Evolutionary conservation across 2,113 vertebrate genomes (phyloP).

Genomic region (Scophthalmus maximus): DNA sequence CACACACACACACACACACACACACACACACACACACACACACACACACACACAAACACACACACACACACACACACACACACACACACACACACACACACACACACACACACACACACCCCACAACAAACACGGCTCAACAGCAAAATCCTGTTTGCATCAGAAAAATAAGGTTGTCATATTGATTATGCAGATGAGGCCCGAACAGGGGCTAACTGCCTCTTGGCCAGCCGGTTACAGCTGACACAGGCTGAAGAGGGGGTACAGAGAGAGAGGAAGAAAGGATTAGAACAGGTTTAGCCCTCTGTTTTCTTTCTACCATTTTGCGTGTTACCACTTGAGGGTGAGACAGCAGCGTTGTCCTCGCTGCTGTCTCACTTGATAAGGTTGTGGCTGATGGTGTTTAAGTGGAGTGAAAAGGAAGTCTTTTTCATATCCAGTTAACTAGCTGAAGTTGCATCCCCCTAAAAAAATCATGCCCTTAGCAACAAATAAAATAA

Average conservation of each 20-base stretch:
- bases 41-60: constrained; percentile 79
- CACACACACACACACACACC: constrained; percentile 50
- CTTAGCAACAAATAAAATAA: not conserved
- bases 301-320: constrained; percentile 56
- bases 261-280: constrained; percentile 70
- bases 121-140: constrained; percentile 87
- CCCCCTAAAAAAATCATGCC: not conserved
- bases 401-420: not conserved
- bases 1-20: constrained; percentile 15
- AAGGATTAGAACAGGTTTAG: constrained; percentile 75
- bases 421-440: not conserved
- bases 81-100: constrained; percentile 28
- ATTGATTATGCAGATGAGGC: constrained; percentile 98
- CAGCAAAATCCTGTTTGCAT: constrained; percentile 98
- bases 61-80: not conserved
- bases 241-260: constrained; percentile 90
- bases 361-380: constrained; percentile 8
- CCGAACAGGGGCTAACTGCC: constrained; percentile 85
- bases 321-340: constrained; percentile 51
- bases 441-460: not conserved
- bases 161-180: constrained; percentile 99
- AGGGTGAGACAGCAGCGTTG: constrained; percentile 30
- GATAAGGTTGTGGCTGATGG: constrained; percentile 1
- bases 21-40: constrained; percentile 48
- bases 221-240: constrained; percentile 88